Evolutionary conservation across 2,888 invertebrate genomes (phyloP), one percentile per base, ranked within the genome.

Genomic region (Archips crataeganus): DNA sequence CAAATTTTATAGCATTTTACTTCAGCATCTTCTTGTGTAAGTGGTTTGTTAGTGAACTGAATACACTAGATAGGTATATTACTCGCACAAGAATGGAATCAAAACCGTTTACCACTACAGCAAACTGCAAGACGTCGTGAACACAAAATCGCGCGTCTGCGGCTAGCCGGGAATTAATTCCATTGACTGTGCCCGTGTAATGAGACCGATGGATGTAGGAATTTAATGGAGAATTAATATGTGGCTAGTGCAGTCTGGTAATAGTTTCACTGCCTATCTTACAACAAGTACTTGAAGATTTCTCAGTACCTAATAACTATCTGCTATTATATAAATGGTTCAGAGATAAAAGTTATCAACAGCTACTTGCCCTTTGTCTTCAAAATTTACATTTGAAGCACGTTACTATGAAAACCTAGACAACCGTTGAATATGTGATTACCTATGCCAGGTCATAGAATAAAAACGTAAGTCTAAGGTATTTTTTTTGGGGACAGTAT

Each of bases 151-250:
- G 84, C 81, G 81, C 84, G 90, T 90, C 91, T 90, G 90, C 86
- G 87, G 86, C 80, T 80, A 84, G 84, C 85, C 78, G 77, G 77
- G 85, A 85, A 92, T 92, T 92, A 92, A 91, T 91, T 90, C 90
- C 86, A 84, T 89, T 86, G 87, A 84, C 83, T 83, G 84, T 81
- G 81, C 82, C 80, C 84, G 80, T 86, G 86, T 89, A 90, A 90
- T 88, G 87, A 87, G 85, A 82, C 82, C 54, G 69, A 63, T 57
- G 64, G 36, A 51, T 64, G 23, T 49, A 15, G 45, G 71, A 57
- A 61, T 61, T 70, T 64, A 62, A 59, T 49, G 39, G 62, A 47
- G 47, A 63, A 63, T 72, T 62, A 71, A 66, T 72, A 68, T 57
- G 49, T 49, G 47, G 72, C 68, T 68, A 68, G 67, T 49, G 39